These are phyloP conservation scores for Dryoscopus gambensis DNA, from an alignment of 2,113 vertebrate species.

Conservation along the genomic window DNA sequence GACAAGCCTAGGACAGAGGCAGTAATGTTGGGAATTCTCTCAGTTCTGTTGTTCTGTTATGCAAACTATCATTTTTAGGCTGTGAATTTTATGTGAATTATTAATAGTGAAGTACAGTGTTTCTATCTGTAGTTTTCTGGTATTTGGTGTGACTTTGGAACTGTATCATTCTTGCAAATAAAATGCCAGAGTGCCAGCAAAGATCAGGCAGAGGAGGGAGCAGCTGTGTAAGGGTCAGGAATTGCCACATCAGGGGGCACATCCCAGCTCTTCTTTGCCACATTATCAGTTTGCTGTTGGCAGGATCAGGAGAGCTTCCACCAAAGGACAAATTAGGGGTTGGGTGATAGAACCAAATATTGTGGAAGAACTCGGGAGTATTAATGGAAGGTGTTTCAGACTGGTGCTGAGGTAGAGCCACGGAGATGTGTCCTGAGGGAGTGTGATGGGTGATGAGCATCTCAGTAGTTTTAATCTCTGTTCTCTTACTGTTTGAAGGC, in stretches of 20 bases:
- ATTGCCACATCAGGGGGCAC: not conserved
- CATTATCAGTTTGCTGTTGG: not conserved
- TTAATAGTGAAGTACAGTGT: not conserved
- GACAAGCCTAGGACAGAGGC: not conserved
- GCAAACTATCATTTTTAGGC: not conserved
- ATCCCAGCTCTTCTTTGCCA: not conserved
- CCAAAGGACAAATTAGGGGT: not conserved
- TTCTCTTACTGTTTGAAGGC: not conserved
- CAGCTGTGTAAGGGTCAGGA: not conserved
- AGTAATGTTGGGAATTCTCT: not conserved
- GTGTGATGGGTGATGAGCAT: not conserved
- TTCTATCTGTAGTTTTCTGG: not conserved
- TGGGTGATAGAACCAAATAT: not conserved
- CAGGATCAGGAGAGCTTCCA: not conserved
- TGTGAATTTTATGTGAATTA: not conserved
- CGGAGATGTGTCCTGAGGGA: not conserved
- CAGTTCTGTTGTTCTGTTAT: not conserved
- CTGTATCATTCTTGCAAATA: not conserved
- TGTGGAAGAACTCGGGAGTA: not conserved
- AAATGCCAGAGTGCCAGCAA: not conserved
- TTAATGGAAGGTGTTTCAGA: not conserved
- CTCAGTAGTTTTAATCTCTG: not conserved
- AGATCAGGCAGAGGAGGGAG: not conserved
- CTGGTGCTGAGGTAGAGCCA: not conserved
- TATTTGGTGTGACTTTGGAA: not conserved